phyloP scores from a whole-genome alignment of 2,888 invertebrate species.

The Elysia crispata region DNA sequence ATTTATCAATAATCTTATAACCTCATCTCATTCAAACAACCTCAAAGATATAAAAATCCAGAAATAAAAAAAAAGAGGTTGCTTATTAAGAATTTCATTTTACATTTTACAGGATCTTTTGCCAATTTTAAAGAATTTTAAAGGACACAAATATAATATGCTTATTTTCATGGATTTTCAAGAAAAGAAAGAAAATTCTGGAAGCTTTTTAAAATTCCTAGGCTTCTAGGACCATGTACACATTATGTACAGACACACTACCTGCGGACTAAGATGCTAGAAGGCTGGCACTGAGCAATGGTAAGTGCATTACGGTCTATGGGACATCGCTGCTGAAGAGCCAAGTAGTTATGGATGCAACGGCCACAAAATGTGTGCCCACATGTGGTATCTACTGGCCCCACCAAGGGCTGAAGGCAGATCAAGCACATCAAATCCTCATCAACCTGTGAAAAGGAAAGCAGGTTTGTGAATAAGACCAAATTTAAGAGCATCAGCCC shows the following conservation, averaged over 20 bases:
- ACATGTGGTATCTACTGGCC: constrained; percentile 77
- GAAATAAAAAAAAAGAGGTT: too few species aligned
- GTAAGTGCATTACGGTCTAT: constrained; percentile 76
- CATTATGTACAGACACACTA: constrained; percentile 56
- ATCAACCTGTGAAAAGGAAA: constrained; percentile 64
- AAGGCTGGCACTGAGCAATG: constrained; percentile 75
- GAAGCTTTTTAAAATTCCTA: too few species aligned
- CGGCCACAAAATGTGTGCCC: constrained; percentile 76
- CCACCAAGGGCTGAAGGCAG: constrained; percentile 78
- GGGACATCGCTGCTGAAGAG: constrained; percentile 77
- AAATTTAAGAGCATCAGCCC: neutral
- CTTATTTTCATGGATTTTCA: too few species aligned
- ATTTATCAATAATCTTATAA: too few species aligned
- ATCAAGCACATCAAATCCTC: constrained; percentile 79
- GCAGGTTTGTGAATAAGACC: neutral
- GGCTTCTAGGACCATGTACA: too few species aligned
- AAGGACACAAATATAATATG: too few species aligned
- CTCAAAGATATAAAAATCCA: too few species aligned
- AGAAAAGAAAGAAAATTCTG: too few species aligned
- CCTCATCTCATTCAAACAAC: too few species aligned
- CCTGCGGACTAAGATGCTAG: constrained; percentile 78
- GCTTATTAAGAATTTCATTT: too few species aligned
- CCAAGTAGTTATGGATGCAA: constrained; percentile 75
- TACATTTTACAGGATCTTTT: too few species aligned
- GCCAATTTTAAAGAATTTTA: too few species aligned